These are phyloP conservation scores for Ormia ochracea DNA, from an alignment of 2,888 invertebrate species.

Conservation along the genomic window DNA sequence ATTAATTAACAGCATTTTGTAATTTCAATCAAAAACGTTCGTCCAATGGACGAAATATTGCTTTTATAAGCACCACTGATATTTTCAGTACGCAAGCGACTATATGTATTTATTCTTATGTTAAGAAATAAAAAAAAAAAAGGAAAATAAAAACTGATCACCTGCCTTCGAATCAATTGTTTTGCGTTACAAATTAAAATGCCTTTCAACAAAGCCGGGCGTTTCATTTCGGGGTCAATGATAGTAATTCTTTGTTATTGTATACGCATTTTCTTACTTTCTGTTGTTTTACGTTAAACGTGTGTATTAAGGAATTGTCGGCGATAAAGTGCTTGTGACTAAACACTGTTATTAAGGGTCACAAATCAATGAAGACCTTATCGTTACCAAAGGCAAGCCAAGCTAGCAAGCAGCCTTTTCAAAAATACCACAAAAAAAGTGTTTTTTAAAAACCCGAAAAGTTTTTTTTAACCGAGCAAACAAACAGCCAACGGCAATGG, in stretches of 20 bases:
- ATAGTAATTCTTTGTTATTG: slow-evolving; percentile 32
- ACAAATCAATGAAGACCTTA: slow-evolving; percentile 64
- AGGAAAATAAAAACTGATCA: slow-evolving; percentile 38
- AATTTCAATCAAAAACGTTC: no score
- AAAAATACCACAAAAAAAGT: background rate
- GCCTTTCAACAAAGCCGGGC: slow-evolving; percentile 57
- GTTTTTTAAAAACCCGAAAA: background rate
- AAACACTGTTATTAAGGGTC: slow-evolving; percentile 64
- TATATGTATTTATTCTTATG: no score
- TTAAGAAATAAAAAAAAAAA: no score
- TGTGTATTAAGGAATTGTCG: slow-evolving; percentile 44
- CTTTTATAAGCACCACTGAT: no score
- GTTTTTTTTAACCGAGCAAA: background rate
- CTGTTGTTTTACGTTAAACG: slow-evolving; percentile 19
- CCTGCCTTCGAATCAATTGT: slow-evolving; percentile 38
- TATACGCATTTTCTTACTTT: background rate
- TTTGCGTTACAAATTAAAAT: slow-evolving; percentile 37
- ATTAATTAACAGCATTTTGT: no score
- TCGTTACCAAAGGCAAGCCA: slow-evolving; percentile 54
- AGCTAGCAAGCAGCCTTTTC: slow-evolving; percentile 47
- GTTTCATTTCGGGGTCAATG: slow-evolving; percentile 55
- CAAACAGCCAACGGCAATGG: slow-evolving; percentile 13
- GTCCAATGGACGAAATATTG: no score
- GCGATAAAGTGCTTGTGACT: slow-evolving; percentile 60
- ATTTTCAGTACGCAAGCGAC: no score